Conservation (phyloP, 2,797 vertebrate species). For the Craterocephalus amniculus region DNA sequence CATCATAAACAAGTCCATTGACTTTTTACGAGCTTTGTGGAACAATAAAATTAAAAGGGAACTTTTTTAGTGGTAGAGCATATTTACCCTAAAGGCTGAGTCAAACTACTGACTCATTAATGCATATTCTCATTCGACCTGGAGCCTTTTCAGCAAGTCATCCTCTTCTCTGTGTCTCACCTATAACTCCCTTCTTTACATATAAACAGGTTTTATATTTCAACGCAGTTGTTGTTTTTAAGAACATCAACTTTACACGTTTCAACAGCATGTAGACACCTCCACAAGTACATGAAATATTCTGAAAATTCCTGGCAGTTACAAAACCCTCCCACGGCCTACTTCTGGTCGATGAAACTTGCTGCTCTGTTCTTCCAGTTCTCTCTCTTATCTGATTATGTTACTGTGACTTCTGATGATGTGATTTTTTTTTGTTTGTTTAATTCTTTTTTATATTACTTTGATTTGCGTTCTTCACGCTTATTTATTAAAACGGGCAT, state of each 20-base stretch:
- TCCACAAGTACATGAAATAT: neutral
- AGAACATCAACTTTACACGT: neutral
- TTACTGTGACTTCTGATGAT: neutral
- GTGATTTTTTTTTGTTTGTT: neutral
- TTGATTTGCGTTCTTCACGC: neutral
- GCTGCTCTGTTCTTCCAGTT: neutral
- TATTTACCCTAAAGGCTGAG: too few species aligned
- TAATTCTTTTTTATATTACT: neutral
- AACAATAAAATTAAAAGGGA: too few species aligned
- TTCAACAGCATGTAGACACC: neutral
- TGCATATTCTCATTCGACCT: too few species aligned
- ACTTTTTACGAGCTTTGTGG: too few species aligned
- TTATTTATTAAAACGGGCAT: too few species aligned
- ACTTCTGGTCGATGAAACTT: neutral
- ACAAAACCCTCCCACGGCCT: slow-evolving; percentile 1
- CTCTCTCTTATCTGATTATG: neutral
- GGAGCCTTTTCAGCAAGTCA: too few species aligned
- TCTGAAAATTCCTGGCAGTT: neutral
- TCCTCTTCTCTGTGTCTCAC: neutral
- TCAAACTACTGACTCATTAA: too few species aligned
- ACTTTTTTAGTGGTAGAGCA: too few species aligned
- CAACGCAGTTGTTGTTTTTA: neutral
- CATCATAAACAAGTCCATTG: too few species aligned
- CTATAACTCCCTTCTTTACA: neutral
- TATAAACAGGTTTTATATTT: neutral